Conservation (phyloP, 2,888 invertebrate genomes). For the Helleia helle region DNA sequence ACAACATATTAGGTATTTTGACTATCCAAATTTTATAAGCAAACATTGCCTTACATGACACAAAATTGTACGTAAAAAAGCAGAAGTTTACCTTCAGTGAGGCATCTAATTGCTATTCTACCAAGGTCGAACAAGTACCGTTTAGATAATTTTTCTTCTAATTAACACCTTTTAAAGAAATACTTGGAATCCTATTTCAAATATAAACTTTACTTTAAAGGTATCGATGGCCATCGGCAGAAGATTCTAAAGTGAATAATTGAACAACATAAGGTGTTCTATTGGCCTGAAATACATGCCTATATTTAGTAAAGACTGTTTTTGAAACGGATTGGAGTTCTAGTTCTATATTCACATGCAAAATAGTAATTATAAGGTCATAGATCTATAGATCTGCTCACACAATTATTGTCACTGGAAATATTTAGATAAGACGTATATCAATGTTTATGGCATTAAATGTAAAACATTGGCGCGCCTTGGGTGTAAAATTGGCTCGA, state of each 20-base stretch:
- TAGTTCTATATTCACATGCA: too few relatives aligned
- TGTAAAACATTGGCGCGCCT: too few relatives aligned
- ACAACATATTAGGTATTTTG: too few relatives aligned
- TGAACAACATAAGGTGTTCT: neutral
- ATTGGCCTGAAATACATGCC: neutral
- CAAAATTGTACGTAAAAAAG: too few relatives aligned
- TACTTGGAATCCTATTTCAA: neutral
- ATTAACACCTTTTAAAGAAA: conserved; percentile 2
- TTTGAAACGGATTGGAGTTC: neutral
- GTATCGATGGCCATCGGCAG: neutral
- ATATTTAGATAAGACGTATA: too few relatives aligned
- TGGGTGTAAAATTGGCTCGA: too few relatives aligned
- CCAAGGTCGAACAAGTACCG: neutral
- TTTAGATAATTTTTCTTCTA: conserved; percentile 1
- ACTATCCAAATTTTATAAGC: too few relatives aligned
- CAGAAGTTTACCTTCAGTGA: neutral
- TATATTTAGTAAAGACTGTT: neutral
- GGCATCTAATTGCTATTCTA: neutral
- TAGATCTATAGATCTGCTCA: too few relatives aligned
- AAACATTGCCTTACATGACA: too few relatives aligned
- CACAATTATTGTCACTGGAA: too few relatives aligned
- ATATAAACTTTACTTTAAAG: neutral
- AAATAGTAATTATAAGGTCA: too few relatives aligned
- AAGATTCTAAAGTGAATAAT: neutral
- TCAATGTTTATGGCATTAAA: too few relatives aligned